These are phyloP conservation scores for Ceyx melanurus DNA, from an alignment of 2,113 vertebrate species.

Conservation along the genomic window DNA sequence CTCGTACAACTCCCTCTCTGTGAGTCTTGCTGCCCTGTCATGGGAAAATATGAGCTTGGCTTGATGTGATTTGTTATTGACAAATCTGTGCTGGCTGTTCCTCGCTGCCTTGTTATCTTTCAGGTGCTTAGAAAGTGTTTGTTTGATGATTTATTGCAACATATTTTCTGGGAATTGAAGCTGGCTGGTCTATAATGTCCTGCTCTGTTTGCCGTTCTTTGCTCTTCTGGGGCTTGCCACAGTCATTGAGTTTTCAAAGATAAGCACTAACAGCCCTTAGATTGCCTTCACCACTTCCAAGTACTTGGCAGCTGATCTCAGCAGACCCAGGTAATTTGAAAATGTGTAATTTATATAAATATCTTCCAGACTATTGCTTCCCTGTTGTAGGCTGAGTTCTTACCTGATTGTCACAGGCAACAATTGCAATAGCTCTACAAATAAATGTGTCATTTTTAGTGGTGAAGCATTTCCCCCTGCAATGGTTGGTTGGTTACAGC, in stretches of 20 bases:
- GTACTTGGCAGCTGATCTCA: constrained; percentile 14
- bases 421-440: not conserved
- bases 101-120: not conserved
- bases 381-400: not conserved
- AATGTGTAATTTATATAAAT: constrained; percentile 17
- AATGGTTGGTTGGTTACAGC: not conserved
- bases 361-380: not conserved
- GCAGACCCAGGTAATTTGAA: constrained; percentile 18
- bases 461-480: not conserved
- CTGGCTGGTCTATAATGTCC: constrained; percentile 24
- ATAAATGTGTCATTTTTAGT: not conserved
- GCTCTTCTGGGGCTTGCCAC: not conserved
- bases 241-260: not conserved
- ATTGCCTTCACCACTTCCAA: not conserved
- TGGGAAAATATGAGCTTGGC: not conserved
- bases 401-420: not conserved
- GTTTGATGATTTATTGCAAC: constrained; percentile 5
- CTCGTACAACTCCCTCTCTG: not conserved
- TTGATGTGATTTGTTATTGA: not conserved
- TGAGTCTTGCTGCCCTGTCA: not conserved
- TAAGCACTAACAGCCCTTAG: not conserved
- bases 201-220: not conserved
- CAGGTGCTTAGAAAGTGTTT: not conserved
- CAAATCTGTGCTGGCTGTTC: not conserved
- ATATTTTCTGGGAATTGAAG: constrained; percentile 35